Conservation (phyloP, 2,888 invertebrate genomes). For the Steinernema carpocapsae region DNA sequence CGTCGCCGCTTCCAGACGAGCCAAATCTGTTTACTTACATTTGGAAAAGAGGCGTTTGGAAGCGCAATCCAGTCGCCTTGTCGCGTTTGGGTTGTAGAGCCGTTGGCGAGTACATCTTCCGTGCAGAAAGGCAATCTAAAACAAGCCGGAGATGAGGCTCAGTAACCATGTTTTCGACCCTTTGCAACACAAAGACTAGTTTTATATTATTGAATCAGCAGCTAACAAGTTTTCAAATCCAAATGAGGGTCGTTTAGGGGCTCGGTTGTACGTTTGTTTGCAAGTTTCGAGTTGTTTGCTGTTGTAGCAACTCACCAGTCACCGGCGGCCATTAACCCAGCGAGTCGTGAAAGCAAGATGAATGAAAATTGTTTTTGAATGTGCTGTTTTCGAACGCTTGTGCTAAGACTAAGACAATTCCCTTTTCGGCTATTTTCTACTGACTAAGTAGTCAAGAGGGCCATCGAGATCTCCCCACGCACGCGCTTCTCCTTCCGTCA, state of each 20-base stretch:
- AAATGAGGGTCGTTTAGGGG: not conserved
- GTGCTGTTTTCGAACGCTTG: constrained; percentile 30
- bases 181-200: too few relatives aligned
- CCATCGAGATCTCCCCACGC: not conserved
- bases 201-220: too few relatives aligned
- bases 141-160: not conserved
- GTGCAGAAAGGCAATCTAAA: constrained; percentile 30
- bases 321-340: constrained; percentile 20
- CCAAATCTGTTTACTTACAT: constrained; percentile 26
- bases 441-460: not conserved
- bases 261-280: not conserved
- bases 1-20: not conserved
- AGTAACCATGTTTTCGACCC: too few relatives aligned
- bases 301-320: not conserved
- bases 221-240: too few relatives aligned
- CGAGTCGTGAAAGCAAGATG: constrained; percentile 35
- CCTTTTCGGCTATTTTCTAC: not conserved
- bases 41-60: constrained; percentile 6
- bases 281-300: constrained; percentile 1
- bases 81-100: not conserved
- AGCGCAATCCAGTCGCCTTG: not conserved
- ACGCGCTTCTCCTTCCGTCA: too few relatives aligned
- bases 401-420: constrained; percentile 33
- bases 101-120: constrained; percentile 20
- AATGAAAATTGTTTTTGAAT: constrained; percentile 35